These are phyloP conservation scores for Salpingus planirostris DNA, from an alignment of 2,888 invertebrate genomes.

Conservation along the genomic window DNA sequence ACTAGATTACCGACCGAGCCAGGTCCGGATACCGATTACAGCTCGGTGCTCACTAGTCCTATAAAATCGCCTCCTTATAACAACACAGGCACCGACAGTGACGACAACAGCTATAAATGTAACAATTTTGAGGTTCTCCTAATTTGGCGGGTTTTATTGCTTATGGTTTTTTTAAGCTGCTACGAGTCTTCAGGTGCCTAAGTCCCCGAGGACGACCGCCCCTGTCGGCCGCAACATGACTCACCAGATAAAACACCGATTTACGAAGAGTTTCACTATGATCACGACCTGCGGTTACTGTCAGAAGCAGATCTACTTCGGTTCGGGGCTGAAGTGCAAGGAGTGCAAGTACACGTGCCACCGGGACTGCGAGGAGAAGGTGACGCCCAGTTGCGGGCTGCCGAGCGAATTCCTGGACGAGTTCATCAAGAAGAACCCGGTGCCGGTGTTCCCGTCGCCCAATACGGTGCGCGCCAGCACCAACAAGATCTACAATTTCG, in stretches of 20 bases:
- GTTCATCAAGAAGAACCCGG: conserved; percentile 65
- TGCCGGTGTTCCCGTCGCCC: conserved; percentile 40
- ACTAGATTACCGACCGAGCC: conserved; percentile 52
- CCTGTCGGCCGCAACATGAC: conserved; percentile 67
- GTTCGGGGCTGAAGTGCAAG: conserved; percentile 77
- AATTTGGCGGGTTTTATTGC: too few species aligned
- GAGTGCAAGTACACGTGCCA: conserved; percentile 92
- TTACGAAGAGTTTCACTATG: conserved; percentile 80
- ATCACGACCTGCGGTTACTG: conserved; percentile 86
- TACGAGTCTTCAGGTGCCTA: conserved; percentile 49
- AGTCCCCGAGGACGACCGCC: conserved; percentile 44
- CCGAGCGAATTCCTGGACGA: conserved; percentile 78
- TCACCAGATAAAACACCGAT: conserved; percentile 83
- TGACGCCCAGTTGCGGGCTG: conserved; percentile 86
- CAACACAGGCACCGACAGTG: conserved; percentile 41
- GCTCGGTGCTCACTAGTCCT: conserved; percentile 47
- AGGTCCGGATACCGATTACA: conserved; percentile 45
- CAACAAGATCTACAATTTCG: conserved; percentile 38
- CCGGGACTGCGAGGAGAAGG: conserved; percentile 82
- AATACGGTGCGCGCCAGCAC: conserved; percentile 40
- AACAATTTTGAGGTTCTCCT: too few species aligned
- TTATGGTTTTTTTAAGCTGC: conserved; percentile 35
- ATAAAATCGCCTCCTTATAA: conserved; percentile 52
- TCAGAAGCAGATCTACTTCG: conserved; percentile 53
- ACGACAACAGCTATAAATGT: conserved; percentile 46